Conservation (phyloP, 2,113 vertebrate genomes). For the Lophotis ruficrista region DNA sequence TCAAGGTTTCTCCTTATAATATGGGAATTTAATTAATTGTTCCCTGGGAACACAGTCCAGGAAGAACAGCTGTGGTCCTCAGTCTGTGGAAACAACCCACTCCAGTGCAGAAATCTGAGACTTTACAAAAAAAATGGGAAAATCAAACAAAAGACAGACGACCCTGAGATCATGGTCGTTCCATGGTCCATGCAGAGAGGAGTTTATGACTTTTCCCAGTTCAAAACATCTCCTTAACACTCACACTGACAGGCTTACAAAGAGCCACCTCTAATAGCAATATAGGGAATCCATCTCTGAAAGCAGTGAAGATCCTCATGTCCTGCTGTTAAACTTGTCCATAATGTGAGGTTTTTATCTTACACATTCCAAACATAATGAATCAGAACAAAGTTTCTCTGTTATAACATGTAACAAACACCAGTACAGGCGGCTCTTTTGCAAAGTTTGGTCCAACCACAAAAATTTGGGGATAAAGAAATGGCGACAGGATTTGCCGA, state of each 20-base stretch:
- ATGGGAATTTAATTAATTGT: neutral
- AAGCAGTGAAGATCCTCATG: neutral
- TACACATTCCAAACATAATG: neutral
- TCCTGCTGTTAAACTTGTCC: neutral
- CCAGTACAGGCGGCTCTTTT: neutral
- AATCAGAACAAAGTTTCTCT: neutral
- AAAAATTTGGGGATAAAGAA: constrained; percentile 9
- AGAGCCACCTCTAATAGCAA: neutral
- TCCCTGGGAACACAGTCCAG: neutral
- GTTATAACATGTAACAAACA: neutral
- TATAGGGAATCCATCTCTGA: neutral
- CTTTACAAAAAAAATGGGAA: neutral
- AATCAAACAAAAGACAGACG: neutral
- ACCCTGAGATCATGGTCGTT: neutral
- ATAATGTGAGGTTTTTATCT: neutral
- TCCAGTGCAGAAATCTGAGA: neutral
- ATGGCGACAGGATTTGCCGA: neutral
- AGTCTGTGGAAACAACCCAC: neutral
- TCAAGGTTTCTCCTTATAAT: neutral
- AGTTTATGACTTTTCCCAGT: neutral
- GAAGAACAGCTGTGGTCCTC: neutral
- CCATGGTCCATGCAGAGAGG: neutral
- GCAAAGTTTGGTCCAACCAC: neutral
- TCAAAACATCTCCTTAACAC: neutral
- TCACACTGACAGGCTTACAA: rapidly evolving